Evolutionary conservation across 2,888 invertebrate genomes (phyloP), one percentile per base, ranked within the genome.

Genomic region (Drosophila sordidula): DNA sequence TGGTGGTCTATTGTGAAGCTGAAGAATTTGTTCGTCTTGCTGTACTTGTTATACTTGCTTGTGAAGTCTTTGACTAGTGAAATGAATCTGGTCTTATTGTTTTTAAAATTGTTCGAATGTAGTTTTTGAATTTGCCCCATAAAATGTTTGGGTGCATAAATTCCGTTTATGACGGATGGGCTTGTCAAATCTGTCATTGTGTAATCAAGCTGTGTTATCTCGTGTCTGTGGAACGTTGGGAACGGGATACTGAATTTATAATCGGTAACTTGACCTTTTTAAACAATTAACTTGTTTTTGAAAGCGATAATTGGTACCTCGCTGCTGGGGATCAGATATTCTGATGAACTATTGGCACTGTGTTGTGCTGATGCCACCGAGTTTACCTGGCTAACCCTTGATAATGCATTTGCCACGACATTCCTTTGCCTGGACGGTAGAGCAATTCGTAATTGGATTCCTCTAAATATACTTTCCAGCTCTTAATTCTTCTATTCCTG

Each of bases 371-470:
- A 36, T 39, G 16, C 51, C 29, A n/a, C 56, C 51, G 0, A 67
- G 2, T 9, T 45, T 34, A 16, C 22, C 25, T 1, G 45, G 55
- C 3, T 59, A 14, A 1, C 55, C 64, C 25, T 75, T 56, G 6
- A 36, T 6, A 36, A 36, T 1, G n/a, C 36, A n/a, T 36, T 6
- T 6, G n/a, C 36, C 2, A n/a, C 36, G n/a, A n/a, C 36, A 36
- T 36, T 36, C 36, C n/a, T 36, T 36, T 36, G 6, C 36, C 36
- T 71, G 64, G 32, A 69, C 67, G 2, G 76, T 75, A 22, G 42
- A 61, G 16, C 74, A 36, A 36, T n/a, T 36, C n/a, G 2, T 36
- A 29, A 2, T 29, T 8, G 3, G 6, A 29, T 9, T 29, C 29
- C 6, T 29, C 29, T 6, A 29, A 6, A 9, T 29, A 29, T 6